Percentiles rank a stretch among this genome's conserved stretches.
phyloP scores from a whole-genome alignment of 2,888 invertebrate genomes.

The Diachrysia chrysitis region DNA sequence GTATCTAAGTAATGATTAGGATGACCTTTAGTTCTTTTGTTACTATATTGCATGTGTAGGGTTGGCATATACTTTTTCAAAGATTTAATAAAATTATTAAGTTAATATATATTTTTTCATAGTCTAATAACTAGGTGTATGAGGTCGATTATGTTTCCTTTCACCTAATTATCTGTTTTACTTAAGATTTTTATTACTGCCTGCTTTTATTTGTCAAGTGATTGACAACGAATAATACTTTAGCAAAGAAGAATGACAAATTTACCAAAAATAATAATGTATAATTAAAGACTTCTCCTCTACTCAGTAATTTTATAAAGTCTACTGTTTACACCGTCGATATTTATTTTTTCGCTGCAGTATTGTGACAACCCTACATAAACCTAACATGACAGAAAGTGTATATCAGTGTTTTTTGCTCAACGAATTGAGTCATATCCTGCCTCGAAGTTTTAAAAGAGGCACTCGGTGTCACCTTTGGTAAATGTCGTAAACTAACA shows the following conservation, averaged over 20 bases:
- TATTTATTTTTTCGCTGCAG: not conserved
- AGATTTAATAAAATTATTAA: not conserved
- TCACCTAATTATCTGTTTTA: too few relatives aligned
- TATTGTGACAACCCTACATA: conserved; percentile 39
- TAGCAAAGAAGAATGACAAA: too few relatives aligned
- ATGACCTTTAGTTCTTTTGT: conserved; percentile 59
- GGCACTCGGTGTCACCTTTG: conserved; percentile 72
- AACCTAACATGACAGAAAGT: conserved; percentile 55
- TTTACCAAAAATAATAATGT: too few relatives aligned
- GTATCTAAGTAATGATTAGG: conserved; percentile 55
- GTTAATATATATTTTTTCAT: too few relatives aligned
- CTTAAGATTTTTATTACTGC: too few relatives aligned
- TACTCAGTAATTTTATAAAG: too few relatives aligned
- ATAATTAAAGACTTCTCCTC: too few relatives aligned
- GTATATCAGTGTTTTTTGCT: conserved; percentile 58
- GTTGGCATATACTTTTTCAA: conserved; percentile 25
- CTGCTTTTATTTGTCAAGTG: too few relatives aligned
- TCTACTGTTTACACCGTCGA: not conserved
- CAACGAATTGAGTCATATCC: conserved; percentile 73
- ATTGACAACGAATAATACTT: too few relatives aligned
- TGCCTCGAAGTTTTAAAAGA: conserved; percentile 67
- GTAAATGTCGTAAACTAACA: conserved; percentile 52
- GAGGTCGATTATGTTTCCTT: too few relatives aligned
- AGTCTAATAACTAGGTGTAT: too few relatives aligned
- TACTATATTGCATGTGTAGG: conserved; percentile 29